These are phyloP conservation scores for Myotis lucifugus DNA, from an alignment of 2,113 vertebrate genomes.

Conservation along the genomic window DNA sequence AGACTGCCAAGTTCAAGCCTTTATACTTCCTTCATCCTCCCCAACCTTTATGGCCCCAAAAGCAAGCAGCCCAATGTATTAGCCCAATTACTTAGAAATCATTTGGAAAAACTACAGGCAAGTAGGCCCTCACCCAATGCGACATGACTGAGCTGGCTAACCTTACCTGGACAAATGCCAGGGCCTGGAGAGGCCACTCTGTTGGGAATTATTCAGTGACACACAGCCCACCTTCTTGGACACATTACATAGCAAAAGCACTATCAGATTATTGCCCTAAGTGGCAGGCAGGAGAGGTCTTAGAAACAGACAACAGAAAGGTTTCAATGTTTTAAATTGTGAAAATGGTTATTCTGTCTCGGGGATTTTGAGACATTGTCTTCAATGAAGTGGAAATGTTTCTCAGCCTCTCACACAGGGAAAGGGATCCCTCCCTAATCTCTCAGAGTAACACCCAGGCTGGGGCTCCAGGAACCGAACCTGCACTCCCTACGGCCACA, in stretches of 20 bases:
- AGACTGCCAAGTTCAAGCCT: slow-evolving; percentile 21
- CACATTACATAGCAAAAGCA: background rate
- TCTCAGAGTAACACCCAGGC: background rate
- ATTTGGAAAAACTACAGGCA: background rate
- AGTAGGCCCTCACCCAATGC: background rate
- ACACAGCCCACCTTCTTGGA: background rate
- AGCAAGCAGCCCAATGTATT: background rate
- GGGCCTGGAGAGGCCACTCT: background rate
- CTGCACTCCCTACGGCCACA: rapidly evolving
- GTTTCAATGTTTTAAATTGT: background rate
- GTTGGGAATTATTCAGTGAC: background rate
- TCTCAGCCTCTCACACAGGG: background rate
- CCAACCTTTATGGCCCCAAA: background rate
- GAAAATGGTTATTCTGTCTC: background rate
- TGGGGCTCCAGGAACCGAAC: background rate
- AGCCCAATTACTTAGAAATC: background rate
- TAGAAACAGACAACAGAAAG: background rate
- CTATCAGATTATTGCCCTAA: background rate
- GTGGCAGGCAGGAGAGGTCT: background rate
- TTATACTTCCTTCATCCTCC: slow-evolving; percentile 45
- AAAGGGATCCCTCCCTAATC: background rate
- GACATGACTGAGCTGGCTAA: background rate
- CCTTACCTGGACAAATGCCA: background rate
- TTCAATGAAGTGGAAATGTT: background rate
- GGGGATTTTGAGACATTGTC: background rate